phyloP scores from a whole-genome alignment of 2,113 vertebrate genomes.

The Nerophis lumbriciformis region DNA sequence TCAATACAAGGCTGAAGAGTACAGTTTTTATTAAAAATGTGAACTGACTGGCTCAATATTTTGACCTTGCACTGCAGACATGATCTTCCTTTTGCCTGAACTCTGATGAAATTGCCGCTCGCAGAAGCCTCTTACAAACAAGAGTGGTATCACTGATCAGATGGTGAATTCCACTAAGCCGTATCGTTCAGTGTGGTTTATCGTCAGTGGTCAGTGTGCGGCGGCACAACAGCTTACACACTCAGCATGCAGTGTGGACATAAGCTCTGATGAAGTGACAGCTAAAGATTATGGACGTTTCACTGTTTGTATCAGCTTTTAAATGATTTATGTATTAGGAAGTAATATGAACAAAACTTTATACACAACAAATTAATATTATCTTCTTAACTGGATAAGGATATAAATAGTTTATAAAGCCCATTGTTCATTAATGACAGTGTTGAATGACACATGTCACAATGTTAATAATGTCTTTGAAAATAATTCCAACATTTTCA shows the following conservation, averaged over 20 bases:
- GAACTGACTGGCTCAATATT: too few relatives aligned
- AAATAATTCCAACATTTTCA: constrained; percentile 26
- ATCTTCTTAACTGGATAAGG: not conserved
- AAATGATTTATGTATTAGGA: constrained; percentile 6
- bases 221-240: constrained; percentile 7
- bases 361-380: not conserved
- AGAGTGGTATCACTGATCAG: constrained; percentile 12
- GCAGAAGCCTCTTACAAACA: not conserved
- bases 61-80: not conserved
- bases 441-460: constrained; percentile 35
- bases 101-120: not conserved
- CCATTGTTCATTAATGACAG: constrained; percentile 18
- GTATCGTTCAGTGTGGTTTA: constrained; percentile 4
- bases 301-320: constrained; percentile 5
- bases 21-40: not conserved
- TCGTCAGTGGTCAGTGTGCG: constrained; percentile 6
- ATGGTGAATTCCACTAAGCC: constrained; percentile 17
- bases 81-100: not conserved
- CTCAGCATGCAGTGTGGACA: not conserved
- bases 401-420: constrained; percentile 4
- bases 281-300: constrained; percentile 3
- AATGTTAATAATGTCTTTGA: constrained; percentile 38
- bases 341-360: not conserved
- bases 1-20: not conserved
- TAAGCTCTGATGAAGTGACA: constrained; percentile 13